Evolutionary conservation across 2,113 vertebrate genomes (phyloP), one percentile per base, ranked within the genome.

Genomic region (western clawed frog (Xenopus tropicalis)): DNA sequence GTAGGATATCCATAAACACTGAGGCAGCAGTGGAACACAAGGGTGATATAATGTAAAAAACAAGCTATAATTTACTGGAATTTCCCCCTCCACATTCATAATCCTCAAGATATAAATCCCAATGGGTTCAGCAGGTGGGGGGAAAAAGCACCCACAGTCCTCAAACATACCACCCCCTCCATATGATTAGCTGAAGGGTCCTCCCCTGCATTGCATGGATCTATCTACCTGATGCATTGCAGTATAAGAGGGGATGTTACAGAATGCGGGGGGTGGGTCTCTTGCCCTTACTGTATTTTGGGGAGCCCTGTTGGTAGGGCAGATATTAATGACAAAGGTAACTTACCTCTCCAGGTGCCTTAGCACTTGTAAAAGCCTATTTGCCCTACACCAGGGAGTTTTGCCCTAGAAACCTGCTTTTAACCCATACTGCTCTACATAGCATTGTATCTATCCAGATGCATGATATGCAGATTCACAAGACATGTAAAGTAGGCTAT

Each of bases 151-250:
- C 16, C 52, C 52, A n/a, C 52, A 54, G 7, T 19, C 52, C 17
- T 17, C 19, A 17, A 54, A 17, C 52, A n/a, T 11, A 23, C n/a
- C 14, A 66, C 37, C 62, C 65, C 58, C 24, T 37, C 23, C 13
- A 20, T 54, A 20, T 61, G n/a, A 68, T 25, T 16, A 74, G 64
- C 46, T 16, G 57, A 1, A 54, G 22, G 22, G 24, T 37, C 57
- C 63, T 61, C 20, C 65, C 64, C 72, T 20, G 16, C 29, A 43
- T 23, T 67, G 62, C 62, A 58, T 66, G 59, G 23, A 54, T 54
- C 52, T 54, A 67, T 74, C 72, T 74, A 74, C 72, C 72, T 74
- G 72, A 74, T 74, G 72, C 72, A 74, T 74, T 74, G 72, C 72
- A 74, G 72, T 52, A 74, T 44, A 74, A 68, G 54, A 66, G 64